Evolutionary conservation across 2,888 invertebrate species (phyloP).

Genomic region (Hipparchia sbordonii): DNA sequence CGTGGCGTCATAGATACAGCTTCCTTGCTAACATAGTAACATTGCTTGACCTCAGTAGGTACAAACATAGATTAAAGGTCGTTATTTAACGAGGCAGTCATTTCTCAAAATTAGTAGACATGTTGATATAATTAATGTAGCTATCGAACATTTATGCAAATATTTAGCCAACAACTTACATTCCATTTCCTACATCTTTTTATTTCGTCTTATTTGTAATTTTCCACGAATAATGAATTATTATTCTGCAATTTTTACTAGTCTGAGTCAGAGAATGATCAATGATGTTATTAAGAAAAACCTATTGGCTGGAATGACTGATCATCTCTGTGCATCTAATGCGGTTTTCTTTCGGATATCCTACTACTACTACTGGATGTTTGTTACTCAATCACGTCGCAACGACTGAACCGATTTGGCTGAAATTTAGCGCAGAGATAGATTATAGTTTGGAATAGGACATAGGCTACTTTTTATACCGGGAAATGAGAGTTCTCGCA

Average conservation of each 20-base stretch:
- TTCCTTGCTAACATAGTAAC: neutral
- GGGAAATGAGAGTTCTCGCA: too few species aligned
- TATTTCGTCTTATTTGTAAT: neutral
- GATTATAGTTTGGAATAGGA: too few species aligned
- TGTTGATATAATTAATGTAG: neutral
- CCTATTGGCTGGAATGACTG: too few species aligned
- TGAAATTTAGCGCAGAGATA: too few species aligned
- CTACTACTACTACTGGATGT: too few species aligned
- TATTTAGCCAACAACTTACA: neutral
- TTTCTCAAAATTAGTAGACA: constrained; percentile 1
- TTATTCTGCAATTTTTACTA: neutral
- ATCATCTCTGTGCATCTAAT: too few species aligned
- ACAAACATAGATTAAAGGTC: neutral
- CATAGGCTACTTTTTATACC: too few species aligned
- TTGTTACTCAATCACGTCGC: too few species aligned
- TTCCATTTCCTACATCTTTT: neutral
- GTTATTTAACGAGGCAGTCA: neutral
- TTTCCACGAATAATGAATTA: neutral
- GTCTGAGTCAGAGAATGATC: too few species aligned
- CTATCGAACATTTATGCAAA: neutral
- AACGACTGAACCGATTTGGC: too few species aligned
- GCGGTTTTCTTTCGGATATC: too few species aligned
- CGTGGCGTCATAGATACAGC: neutral
- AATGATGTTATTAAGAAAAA: too few species aligned
- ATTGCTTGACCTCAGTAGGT: neutral